Conservation (phyloP, 2,797 vertebrate species). For the Ctenosaura bakeri region DNA sequence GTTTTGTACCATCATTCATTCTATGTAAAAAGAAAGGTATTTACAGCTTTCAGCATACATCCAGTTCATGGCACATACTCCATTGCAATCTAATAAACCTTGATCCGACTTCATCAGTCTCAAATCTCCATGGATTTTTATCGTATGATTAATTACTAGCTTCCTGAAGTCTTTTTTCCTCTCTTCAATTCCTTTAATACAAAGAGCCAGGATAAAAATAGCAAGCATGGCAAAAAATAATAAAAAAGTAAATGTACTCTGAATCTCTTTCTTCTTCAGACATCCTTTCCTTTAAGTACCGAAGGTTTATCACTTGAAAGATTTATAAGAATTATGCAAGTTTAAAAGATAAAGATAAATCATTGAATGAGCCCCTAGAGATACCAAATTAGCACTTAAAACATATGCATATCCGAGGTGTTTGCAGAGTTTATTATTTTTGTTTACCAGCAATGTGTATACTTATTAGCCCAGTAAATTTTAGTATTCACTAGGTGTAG, state of each 20-base stretch:
- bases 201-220: constrained; percentile 50
- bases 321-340: constrained; percentile 43
- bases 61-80: constrained; percentile 42
- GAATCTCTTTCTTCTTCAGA: constrained; percentile 44
- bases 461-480: constrained; percentile 45
- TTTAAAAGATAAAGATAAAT: constrained; percentile 62
- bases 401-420: constrained; percentile 39
- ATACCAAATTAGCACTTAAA: constrained; percentile 60
- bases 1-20: background rate
- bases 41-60: constrained; percentile 45
- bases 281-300: constrained; percentile 45
- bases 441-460: constrained; percentile 36
- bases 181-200: constrained; percentile 40
- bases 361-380: constrained; percentile 42
- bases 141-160: constrained; percentile 69
- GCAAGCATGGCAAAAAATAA: constrained; percentile 13
- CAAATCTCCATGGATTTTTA: constrained; percentile 58
- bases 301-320: constrained; percentile 57
- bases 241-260: constrained; percentile 33
- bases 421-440: constrained; percentile 52
- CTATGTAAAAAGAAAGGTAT: background rate
- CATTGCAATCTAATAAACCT: constrained; percentile 59
- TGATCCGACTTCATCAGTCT: constrained; percentile 61
- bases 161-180: constrained; percentile 62
- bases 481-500: constrained; percentile 52